Evolutionary conservation across 1,140 invertebrate species (phyloP), one percentile per base, ranked within the genome.

Genomic region (Ostrea edulis): DNA sequence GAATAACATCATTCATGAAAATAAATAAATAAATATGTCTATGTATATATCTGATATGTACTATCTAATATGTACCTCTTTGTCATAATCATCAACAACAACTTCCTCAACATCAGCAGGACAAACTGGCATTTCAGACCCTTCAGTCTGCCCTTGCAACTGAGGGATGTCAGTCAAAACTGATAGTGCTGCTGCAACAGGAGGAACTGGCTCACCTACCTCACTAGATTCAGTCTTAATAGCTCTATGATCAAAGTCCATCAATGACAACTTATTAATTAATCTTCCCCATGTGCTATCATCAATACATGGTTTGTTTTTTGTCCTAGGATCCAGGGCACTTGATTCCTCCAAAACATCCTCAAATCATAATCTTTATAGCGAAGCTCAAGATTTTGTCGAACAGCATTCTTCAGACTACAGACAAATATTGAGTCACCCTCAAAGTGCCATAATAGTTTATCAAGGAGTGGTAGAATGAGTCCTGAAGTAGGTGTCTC

Each of bases 401-500:
- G 9, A 68, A 68, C n/a, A 25, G 65, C 65, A 68, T 22, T 68
- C 25, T 68, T 68, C 25, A 68, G n/a, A 22, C 65, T 68, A 68
- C n/a, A 25, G 11, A 68, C 65, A 68, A 68, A 68, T 29, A n/a
- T 22, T 22, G 25, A 68, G 65, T 22, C 25, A n/a, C 14, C 35
- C 52, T 82, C 35, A 82, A 82, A 35, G 51, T 82, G 81, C 12
- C 8, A 8, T n/a, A 82, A 53, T 12, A 82, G 17, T 82, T 82
- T 82, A 7, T 53, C 51, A 25, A 82, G 1, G 20, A 82, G 81
- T 51, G 81, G 81, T 51, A 82, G 81, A 35, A 82, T 82, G 25
- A 82, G 81, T n/a, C 81, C 44, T 51, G 35, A 82, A 51, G 81
- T 51, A 0, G 25, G 35, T 44, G 81, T 82, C 81, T 82, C 51